Evolutionary conservation across 2,113 vertebrate species (phyloP), one percentile per base, ranked within the genome.

Genomic region (Excalfactoria chinensis): DNA sequence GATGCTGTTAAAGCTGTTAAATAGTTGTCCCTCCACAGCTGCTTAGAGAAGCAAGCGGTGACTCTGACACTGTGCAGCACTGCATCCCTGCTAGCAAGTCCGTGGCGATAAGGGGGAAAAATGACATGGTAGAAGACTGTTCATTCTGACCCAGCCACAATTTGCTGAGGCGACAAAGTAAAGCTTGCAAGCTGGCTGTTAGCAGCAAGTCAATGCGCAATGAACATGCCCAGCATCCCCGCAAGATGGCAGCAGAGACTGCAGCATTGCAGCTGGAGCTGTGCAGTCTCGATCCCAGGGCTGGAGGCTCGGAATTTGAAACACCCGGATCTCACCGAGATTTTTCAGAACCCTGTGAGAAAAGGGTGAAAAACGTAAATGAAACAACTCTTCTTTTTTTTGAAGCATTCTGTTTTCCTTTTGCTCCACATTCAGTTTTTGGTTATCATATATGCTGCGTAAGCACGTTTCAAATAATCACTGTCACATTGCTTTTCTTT

Each of bases 201-300:
- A 3, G 7, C 63, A 40, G 43, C 1, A 30, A 6, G 46, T 34
- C 13, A 37, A 34, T 49, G 46, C 43, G 12, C 7, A 0, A 53
- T 6, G 76, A 2, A 15, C 30, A 13, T 17, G 19, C 69, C 0
- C 35, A 0, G n/a, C 7, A 18, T 88, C 40, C 83, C 90, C 80
- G 6, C 74, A 32, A 96, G 96, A 16, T 84, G 95, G 95, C 97
- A 92, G 95, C 93, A 96, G 92, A 96, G 95, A 84, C 95, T 67
- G 82, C 4, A 6, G 41, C 59, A 64, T 26, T 1, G 0, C 1
- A 7, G 19, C 56, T 0, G 7, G 4, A 6, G 16, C 0, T 1
- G 0, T 1, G 6, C 25, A 1, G 9, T 1, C 74, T 2, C 34
- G 4, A 19, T 8, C 21, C 0, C 11, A 66, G 49, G 28, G 25